phyloP scores from a whole-genome alignment of 1,140 invertebrate genomes.

The Bombus huntii region DNA sequence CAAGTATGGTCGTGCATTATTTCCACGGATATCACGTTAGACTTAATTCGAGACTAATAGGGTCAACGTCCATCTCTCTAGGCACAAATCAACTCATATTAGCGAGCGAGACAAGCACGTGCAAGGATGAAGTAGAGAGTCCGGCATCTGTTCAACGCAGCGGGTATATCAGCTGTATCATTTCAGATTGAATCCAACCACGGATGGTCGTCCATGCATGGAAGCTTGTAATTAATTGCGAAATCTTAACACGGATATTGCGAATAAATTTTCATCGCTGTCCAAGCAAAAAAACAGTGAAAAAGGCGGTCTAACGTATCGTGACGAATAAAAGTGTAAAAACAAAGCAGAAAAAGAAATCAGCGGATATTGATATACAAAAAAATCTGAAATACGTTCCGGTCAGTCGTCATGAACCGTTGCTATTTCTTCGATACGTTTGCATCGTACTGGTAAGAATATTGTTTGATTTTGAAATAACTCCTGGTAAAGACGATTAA shows the following conservation, averaged over 20 bases:
- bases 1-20: no score
- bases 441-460: no score
- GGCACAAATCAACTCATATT: conserved; percentile 24
- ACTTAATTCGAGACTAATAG: background rate
- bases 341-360: background rate
- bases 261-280: background rate
- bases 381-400: background rate
- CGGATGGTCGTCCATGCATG: background rate
- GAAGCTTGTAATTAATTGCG: conserved; percentile 1
- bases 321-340: background rate
- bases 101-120: conserved; percentile 8
- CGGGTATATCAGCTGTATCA: conserved; percentile 1
- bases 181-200: conserved; percentile 26
- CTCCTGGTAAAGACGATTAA: no score
- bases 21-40: background rate
- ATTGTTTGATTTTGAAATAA: no score
- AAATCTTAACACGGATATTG: background rate
- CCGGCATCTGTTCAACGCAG: background rate
- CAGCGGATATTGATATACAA: background rate
- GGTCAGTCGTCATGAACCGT: no score
- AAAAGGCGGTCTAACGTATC: background rate
- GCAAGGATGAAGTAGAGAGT: background rate
- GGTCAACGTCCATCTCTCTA: conserved; percentile 23
- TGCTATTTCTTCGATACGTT: no score
- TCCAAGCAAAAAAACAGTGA: no score